Evolutionary conservation across 2,113 vertebrate species (phyloP).

Genomic region (Tringa solitaria): DNA sequence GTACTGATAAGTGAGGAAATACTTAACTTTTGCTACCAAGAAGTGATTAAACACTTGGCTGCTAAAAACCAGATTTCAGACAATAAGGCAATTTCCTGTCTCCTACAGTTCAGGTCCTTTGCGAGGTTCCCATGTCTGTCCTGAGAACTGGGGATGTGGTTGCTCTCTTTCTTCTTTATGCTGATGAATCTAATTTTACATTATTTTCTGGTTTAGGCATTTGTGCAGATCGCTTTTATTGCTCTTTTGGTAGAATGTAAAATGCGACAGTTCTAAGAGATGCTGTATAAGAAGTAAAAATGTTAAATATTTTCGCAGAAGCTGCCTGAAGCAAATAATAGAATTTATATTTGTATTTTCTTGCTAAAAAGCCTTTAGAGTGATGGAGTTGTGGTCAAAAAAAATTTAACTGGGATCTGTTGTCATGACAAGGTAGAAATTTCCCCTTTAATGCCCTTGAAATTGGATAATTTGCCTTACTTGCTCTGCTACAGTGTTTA

Average conservation of each 20-base stretch:
- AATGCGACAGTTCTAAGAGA: neutral
- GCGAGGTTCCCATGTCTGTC: slow-evolving; percentile 1
- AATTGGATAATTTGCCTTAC: neutral
- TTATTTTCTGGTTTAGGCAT: neutral
- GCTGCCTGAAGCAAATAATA: neutral
- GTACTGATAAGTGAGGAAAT: slow-evolving; percentile 59
- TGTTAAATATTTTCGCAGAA: neutral
- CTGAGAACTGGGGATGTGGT: neutral
- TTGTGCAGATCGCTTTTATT: neutral
- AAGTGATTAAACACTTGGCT: slow-evolving; percentile 54
- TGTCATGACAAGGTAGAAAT: neutral
- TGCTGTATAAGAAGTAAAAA: neutral
- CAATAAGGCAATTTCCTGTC: slow-evolving; percentile 63
- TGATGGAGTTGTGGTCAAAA: neutral
- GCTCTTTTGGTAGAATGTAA: neutral
- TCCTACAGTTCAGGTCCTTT: slow-evolving; percentile 8
- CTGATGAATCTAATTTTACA: neutral
- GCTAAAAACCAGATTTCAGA: slow-evolving; percentile 35
- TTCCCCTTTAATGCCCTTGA: neutral
- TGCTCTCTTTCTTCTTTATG: neutral
- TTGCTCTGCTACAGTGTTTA: neutral
- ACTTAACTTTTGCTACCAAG: slow-evolving; percentile 16
- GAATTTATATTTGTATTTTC: neutral
- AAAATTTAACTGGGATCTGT: neutral
- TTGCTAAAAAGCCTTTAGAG: neutral